Base-by-base conservation (phyloP, 2,797 vertebrate genomes). In the Dendrocincla tyrannina region DNA sequence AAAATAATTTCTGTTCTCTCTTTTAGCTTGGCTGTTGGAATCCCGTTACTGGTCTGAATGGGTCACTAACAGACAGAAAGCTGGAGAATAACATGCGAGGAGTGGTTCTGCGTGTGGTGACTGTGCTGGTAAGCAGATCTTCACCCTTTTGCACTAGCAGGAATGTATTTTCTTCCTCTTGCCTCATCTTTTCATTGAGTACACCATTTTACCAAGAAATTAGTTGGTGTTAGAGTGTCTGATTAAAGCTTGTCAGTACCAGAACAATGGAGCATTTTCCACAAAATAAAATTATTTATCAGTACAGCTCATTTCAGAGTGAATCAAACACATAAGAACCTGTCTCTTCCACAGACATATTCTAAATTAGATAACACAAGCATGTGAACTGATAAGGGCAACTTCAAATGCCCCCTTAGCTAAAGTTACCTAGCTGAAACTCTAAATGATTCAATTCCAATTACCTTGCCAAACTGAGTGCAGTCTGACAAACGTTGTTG, bases 41-140 rank as follows among this genome's bases (percentile, higher is more conserved):
- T 96, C 99, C 99, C 2, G 74, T 99, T 59, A 99, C 99, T 6
- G 99, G 99, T 83, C 96, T 99, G 91, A 99, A 99, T 59, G 99
- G 99, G 63, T 99, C 99, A 4, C 97, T 99, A 86, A 99, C 99
- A 10, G 99, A 99, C 98, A 98, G 99, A 94, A 99, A 99, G 93
- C 95, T 99, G 97, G 99, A 99, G 96, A 99, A 99, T 89, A 99
- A 99, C 96, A 99, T 99, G 99, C 98, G 99, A 86, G 99, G 99
- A 20, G 99, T 99, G 56, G 99, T 99, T 76, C 98, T 99, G 6
- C 98, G 99, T 15, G 98, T 99, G 33, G 99, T 99, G 59, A 99
- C 99, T 42, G 98, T 99, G 70, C 97, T 99, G 99, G 99, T 99
- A 98, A 98, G 99, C 95, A 81, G 74, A 47, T 50, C 42, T 37